These are phyloP conservation scores for Vidua macroura DNA, from an alignment of 2,113 vertebrate species.

Conservation along the genomic window DNA sequence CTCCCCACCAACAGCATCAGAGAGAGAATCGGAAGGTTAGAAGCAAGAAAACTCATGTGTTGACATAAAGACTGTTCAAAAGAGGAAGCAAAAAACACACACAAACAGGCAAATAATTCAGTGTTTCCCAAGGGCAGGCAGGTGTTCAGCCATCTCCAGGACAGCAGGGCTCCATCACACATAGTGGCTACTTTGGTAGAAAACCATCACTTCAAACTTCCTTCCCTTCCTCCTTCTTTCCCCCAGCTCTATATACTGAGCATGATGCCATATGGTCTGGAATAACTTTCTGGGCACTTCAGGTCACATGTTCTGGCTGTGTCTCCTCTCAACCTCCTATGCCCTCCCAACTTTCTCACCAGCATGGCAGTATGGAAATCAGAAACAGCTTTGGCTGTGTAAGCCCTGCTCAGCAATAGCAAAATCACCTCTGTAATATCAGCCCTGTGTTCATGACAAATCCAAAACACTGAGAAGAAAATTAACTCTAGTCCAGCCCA, in stretches of 20 bases:
- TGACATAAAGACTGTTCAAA: background rate
- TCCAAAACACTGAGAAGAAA: background rate
- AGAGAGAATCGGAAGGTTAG: fast-evolving
- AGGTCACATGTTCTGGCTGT: background rate
- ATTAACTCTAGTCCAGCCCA: background rate
- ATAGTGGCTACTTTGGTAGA: too few species aligned
- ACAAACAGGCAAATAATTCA: background rate
- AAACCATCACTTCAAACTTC: background rate
- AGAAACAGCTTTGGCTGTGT: background rate
- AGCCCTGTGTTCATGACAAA: background rate
- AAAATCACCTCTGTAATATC: background rate
- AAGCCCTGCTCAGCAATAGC: background rate
- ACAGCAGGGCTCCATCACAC: background rate
- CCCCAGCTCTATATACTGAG: background rate
- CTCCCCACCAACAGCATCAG: fast-evolving
- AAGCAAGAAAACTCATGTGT: background rate
- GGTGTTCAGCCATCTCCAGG: background rate
- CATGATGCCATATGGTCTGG: background rate
- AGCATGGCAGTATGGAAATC: fast-evolving
- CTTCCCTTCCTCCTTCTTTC: background rate
- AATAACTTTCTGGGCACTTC: background rate
- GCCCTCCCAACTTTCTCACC: background rate
- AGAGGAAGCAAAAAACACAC: background rate
- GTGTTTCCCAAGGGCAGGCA: background rate
- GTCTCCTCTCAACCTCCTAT: background rate